Evolutionary conservation across 2,888 invertebrate species (phyloP), one percentile per base, ranked within the genome.

Genomic region (Petrophora chlorosata): DNA sequence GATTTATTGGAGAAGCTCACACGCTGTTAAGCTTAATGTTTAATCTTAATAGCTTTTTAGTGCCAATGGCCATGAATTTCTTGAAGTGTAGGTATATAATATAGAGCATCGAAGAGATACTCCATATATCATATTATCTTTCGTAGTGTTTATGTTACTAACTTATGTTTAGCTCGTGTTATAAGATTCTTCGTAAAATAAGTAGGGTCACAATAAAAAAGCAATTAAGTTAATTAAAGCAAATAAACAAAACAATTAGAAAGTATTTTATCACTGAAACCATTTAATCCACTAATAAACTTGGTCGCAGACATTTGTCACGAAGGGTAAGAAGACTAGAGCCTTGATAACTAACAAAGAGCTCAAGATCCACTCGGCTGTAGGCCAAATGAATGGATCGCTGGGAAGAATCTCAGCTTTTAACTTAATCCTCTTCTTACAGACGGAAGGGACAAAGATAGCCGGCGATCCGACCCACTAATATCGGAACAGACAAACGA

Each of bases 261-360:
- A n/a, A 17, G 10, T n/a, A 13, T 29, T 40, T 40, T 26, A 32
- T 40, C 26, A 35, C 10, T 25, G 45, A 53, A 56, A 41, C 38
- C 57, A 54, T 48, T 47, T 56, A 59, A 61, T 53, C 65, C 51
- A 48, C 59, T 68, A 61, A 68, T 67, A 65, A 65, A 62, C 42
- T 53, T 53, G 33, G 35, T 40, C 43, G 48, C 47, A 53, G 56
- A 58, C 57, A 70, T 72, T 70, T 67, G 64, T 70, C 61, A 63
- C 57, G 32, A 25, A 45, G 60, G 53, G 53, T 45, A 53, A 56
- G 41, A 56, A 61, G 53, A 51, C 45, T 51, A 44, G 48, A 53
- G 53, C 50, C 54, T 62, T 62, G 65, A 67, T 70, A 67, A 56
- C 64, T 63, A 67, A 70, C 67, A 68, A 69, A 72, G 67, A 61